A percentile compares a stretch with the other conserved stretches of the same genome.
phyloP scores from a whole-genome alignment of 2,888 invertebrate genomes.

The Aspidiotus rigidus region DNA sequence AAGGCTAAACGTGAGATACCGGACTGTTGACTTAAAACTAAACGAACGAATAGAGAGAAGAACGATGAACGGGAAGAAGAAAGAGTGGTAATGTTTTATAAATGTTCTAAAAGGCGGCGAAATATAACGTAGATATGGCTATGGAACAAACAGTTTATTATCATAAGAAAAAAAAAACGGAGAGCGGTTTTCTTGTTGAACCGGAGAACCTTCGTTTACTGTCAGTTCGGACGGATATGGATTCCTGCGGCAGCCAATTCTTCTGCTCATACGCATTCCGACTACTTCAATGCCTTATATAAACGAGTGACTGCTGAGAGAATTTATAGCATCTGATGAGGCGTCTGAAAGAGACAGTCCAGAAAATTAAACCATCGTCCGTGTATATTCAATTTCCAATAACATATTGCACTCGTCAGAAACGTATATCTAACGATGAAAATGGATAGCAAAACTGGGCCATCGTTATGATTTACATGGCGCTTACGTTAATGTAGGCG shows the following conservation, averaged over 20 bases:
- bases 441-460: too few relatives aligned
- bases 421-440: too few relatives aligned
- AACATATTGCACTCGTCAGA: too few relatives aligned
- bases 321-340: too few relatives aligned
- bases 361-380: too few relatives aligned
- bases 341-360: too few relatives aligned
- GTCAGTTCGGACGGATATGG: conserved; percentile 15
- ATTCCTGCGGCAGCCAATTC: conserved; percentile 21
- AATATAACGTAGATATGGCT: conserved; percentile 10
- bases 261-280: not conserved
- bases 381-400: too few relatives aligned
- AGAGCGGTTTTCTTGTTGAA: conserved; percentile 13
- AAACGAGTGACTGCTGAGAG: too few relatives aligned
- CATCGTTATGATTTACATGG: too few relatives aligned
- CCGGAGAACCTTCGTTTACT: conserved; percentile 16
- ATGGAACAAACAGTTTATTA: conserved; percentile 13
- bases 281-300: too few relatives aligned
- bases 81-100: conserved; percentile 1
- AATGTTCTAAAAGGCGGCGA: conserved; percentile 16
- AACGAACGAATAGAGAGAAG: not conserved
- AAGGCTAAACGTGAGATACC: conserved; percentile 33
- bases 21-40: conserved; percentile 20
- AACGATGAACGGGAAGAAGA: not conserved
- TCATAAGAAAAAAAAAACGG: conserved; percentile 15
- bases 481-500: too few relatives aligned